phyloP scores from a whole-genome alignment of 1,140 invertebrate genomes.

The Diploscapter pachys region DNA sequence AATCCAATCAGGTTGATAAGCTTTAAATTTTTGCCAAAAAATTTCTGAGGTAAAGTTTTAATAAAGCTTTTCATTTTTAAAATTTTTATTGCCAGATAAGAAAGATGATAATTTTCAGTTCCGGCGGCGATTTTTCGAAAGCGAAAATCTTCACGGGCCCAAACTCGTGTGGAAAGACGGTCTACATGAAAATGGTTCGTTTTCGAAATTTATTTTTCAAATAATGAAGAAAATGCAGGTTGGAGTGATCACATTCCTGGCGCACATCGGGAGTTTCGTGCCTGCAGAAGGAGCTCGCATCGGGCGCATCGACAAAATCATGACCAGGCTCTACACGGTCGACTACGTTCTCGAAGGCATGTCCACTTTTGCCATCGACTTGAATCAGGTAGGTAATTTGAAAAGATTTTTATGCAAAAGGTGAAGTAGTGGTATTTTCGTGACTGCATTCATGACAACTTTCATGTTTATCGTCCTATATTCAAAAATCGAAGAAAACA shows the following conservation, averaged over 20 bases:
- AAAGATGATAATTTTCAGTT: constrained; percentile 6
- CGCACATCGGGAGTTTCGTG: constrained; percentile 82
- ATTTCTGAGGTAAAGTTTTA: constrained; percentile 8
- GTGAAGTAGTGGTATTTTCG: too few relatives aligned
- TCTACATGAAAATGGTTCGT: constrained; percentile 78
- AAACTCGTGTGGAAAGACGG: constrained; percentile 85
- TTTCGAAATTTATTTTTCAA: not conserved
- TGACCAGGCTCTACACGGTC: constrained; percentile 71
- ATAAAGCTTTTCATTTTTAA: constrained; percentile 5
- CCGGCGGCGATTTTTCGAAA: constrained; percentile 60
- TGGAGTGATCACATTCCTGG: constrained; percentile 74
- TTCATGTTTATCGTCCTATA: too few relatives aligned
- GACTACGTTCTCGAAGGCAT: constrained; percentile 75
- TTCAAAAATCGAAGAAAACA: too few relatives aligned
- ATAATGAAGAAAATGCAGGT: constrained; percentile 60
- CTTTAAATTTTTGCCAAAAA: not conserved
- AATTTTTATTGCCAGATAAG: too few relatives aligned
- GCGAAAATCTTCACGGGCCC: constrained; percentile 81
- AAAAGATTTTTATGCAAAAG: too few relatives aligned
- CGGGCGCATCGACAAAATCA: constrained; percentile 71
- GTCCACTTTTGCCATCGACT: constrained; percentile 79
- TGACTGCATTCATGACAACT: too few relatives aligned
- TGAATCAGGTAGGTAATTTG: constrained; percentile 73
- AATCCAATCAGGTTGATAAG: too few relatives aligned
- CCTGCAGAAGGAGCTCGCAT: constrained; percentile 74